These are phyloP conservation scores for Gallinago nigripennis DNA, from an alignment of 2,797 vertebrate genomes.

Conservation along the genomic window DNA sequence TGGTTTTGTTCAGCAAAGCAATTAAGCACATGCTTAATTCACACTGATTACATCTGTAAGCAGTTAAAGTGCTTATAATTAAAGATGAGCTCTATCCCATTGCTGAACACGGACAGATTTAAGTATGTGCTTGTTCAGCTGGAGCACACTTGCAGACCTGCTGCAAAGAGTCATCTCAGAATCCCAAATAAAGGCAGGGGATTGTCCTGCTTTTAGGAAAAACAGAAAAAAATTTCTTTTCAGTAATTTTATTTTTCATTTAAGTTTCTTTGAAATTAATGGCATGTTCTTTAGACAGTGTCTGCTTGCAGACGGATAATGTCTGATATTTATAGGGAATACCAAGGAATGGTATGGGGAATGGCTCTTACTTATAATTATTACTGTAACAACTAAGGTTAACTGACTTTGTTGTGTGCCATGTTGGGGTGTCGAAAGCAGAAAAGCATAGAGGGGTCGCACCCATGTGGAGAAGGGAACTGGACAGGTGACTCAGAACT, in stretches of 20 bases:
- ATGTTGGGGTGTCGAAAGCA: background rate
- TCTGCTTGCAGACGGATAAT: background rate
- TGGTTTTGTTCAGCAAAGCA: background rate
- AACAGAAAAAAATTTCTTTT: background rate
- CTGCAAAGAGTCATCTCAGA: background rate
- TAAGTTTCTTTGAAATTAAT: background rate
- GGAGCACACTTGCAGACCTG: background rate
- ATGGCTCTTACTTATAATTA: too few species aligned
- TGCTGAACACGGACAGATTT: background rate
- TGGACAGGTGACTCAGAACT: background rate
- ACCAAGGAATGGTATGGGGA: too few species aligned
- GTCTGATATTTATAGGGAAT: too few species aligned
- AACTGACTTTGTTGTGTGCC: too few species aligned
- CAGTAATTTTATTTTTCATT: background rate
- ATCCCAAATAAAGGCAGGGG: background rate
- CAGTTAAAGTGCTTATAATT: background rate
- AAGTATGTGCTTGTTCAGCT: background rate
- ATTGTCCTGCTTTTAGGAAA: background rate
- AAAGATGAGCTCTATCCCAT: background rate
- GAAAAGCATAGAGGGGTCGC: background rate
- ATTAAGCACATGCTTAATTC: background rate
- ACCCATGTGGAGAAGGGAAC: background rate
- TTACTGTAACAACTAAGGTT: too few species aligned
- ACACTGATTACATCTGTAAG: background rate
- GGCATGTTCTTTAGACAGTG: background rate